These are phyloP conservation scores for Eptatretus atami DNA, from an alignment of 2,797 vertebrate genomes.

Conservation along the genomic window DNA sequence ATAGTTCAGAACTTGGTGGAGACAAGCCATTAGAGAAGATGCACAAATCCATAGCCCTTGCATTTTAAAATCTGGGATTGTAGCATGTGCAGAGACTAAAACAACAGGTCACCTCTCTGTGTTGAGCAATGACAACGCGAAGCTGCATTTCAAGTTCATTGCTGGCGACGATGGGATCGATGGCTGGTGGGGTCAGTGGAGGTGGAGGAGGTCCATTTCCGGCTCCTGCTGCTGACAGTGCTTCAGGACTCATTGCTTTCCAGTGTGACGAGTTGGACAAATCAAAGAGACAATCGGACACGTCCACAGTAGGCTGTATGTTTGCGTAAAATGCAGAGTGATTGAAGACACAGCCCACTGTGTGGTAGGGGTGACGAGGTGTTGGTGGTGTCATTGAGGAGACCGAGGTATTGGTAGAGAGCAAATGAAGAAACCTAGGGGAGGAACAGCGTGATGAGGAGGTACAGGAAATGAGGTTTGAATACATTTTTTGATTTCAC, in stretches of 20 bases:
- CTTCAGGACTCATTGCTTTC: constrained; percentile 85
- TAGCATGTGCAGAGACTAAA: no score
- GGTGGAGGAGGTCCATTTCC: constrained; percentile 33
- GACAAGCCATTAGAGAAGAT: no score
- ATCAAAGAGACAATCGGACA: constrained; percentile 60
- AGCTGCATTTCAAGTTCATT: constrained; percentile 66
- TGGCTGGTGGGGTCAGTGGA: constrained; percentile 31
- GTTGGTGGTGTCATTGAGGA: no score
- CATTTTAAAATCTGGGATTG: no score
- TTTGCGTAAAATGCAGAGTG: constrained; percentile 57
- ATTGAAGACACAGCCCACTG: constrained; percentile 71
- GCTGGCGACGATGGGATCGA: constrained; percentile 34
- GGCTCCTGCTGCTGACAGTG: constrained; percentile 34
- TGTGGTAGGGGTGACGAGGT: constrained; percentile 31
- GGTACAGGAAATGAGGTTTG: neutral
- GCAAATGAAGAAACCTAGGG: constrained; percentile 43
- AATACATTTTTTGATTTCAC: no score
- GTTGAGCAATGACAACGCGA: constrained; percentile 39
- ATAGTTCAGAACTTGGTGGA: no score
- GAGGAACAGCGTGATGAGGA: constrained; percentile 7
- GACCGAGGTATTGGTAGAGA: constrained; percentile 13
- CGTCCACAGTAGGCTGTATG: constrained; percentile 50
- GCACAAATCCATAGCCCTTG: neutral
- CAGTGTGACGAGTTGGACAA: constrained; percentile 42
- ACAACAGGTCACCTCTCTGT: constrained; percentile 43